Evolutionary conservation across 2,888 invertebrate genomes (phyloP), one percentile per base, ranked within the genome.

Genomic region (Trichogramma dendrolimi): DNA sequence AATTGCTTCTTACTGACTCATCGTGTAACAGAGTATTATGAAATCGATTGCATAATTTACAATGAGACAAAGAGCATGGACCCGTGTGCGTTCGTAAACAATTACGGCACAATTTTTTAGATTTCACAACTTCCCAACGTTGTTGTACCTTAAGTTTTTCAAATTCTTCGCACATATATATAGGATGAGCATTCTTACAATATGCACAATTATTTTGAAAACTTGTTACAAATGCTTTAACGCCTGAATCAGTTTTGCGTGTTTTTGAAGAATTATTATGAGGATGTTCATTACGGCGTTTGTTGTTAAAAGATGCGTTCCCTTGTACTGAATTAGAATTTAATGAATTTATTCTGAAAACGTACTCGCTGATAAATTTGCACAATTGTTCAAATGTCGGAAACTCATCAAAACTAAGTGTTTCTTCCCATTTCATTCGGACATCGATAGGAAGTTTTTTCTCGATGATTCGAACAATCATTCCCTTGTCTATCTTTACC

Each of bases 401-500:
- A 4, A 58, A 53, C 5, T 57, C 60, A 7, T 63, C 61, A 0
- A 57, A 42, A 4, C 8, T 14, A 6, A 61, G 41, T 1, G 57
- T 50, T 11, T 49, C 42, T 14, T 60, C 52, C 69, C 69, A 70
- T 27, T 67, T 66, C 6, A 62, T 51, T 1, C 49, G 41, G 0
- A 67, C 66, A 4, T 10, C 11, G 8, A 14, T 38, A 8, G 69
- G 67, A 43, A 71, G 55, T 54, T 69, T 68, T 4, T 53, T 55
- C 8, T 66, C 57, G 10, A 70, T 43, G 3, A 70, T 41, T 27
- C 64, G 62, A 1, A 68, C 58, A 0, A 70, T 5, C 2, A 70
- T 54, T 1, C 67, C 63, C 7, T 67, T 63, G 49, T 65, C 63
- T 2, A 56, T 38, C 1, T 60, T 51, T 2, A 67, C 62, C 0